Evolutionary conservation across 2,797 vertebrate genomes (phyloP), one percentile per base, ranked within the genome.

Genomic region (Gambusia yucatana): DNA sequence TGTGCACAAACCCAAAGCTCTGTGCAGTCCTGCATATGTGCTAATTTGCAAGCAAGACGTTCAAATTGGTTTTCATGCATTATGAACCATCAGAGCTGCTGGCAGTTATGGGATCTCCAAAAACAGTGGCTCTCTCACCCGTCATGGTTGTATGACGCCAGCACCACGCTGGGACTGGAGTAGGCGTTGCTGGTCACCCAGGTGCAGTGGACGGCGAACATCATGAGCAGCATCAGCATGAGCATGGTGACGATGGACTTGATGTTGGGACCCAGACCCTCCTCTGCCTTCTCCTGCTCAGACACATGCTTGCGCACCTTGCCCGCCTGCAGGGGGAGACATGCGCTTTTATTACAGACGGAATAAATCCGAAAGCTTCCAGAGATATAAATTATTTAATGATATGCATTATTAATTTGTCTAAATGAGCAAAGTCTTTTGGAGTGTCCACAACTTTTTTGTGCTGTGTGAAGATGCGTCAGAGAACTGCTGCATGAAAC

Each of bases 151-250:
- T 99, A 99, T 0, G 98, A 99, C 4, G 98, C 98, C 0, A 99
- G 96, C 80, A 99, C 98, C 77, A 99, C 98, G 0, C 98, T 99
- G 81, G 98, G 98, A 69, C 98, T 98, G 89, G 98, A 99, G 89
- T 99, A 99, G 0, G 98, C 98, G 43, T 99, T 99, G 94, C 98
- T 99, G 93, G 96, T 96, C 73, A 99, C 98, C 98, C 98, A 99
- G 6, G 98, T 99, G 92, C 98, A 99, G 93, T 99, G 98, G 33
- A 99, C 98, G 1, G 98, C 98, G 70, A 99, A 99, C 98, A 99
- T 99, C 98, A 99, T 99, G 77, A 99, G 91, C 69, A 99, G 89
- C 98, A 99, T 99, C 73, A 99, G 88, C 98, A 99, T 98, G 80
- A 99, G 89, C 98, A 99, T 99, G 73, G 98, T 99, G 39, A 99